Base-by-base conservation (phyloP, 2,888 invertebrate genomes). In the Adineta ricciae region DNA sequence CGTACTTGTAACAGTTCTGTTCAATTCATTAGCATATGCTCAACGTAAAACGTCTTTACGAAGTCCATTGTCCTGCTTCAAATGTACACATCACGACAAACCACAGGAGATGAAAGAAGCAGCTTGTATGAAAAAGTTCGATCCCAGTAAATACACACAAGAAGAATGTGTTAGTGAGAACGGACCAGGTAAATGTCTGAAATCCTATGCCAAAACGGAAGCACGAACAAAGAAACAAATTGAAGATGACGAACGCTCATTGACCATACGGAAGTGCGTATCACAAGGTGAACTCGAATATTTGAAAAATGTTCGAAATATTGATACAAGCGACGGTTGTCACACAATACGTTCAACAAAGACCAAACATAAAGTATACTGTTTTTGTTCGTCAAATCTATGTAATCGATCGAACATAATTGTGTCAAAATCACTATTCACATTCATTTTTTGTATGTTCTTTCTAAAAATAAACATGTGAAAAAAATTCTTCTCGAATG, bases 101-200 rank as follows among this genome's bases (percentile, higher is more conserved):
- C 64, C 64, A 19, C 64, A 64, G 32, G 78, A 78, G 41, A 78
- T 41, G n/a, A 78, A 78, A 78, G 78, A 78, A 41, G 41, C 38
- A 24, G 78, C 78, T 50, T 86, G 86, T 83, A 84, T 86, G 36
- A 86, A 86, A 84, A 86, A 84, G 52, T 86, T 86, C 72, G 86
- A 84, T 50, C 84, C 83, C 32, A 84, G 84, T n/a, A 84, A 84
- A 64, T 84, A 86, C 56, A 83, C 52, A 49, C 84, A 84, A n/a
- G 84, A 84, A 46, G 82, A 84, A n/a, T 86, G 86, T 84, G 82
- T 84, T 27, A 64, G 64, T 64, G 64, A 64, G 32, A 64, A 64
- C 32, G 64, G 64, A 27, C 64, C 64, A 36, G 86, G 86, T 16
- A 86, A 86, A 41, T 86, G 86, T 46, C 49, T 86, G 19, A 86